A percentile compares a stretch with the other conserved stretches of the same genome.
phyloP scores from a whole-genome alignment of 2,888 invertebrate species.

The Tachystola acroxantha region DNA sequence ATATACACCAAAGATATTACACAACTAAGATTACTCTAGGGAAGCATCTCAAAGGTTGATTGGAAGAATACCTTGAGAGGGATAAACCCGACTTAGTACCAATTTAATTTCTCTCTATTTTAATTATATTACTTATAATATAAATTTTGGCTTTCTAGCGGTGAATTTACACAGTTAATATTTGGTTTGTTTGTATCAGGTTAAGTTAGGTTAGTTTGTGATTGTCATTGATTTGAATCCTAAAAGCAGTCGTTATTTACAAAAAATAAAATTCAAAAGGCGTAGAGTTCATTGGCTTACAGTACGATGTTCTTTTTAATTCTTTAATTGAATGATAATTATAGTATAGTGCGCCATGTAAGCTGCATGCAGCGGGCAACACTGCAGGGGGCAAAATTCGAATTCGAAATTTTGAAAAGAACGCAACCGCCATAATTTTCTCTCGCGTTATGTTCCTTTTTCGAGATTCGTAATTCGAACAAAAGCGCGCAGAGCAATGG shows the following conservation, averaged over 20 bases:
- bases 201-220: too few species aligned
- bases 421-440: constrained; percentile 64
- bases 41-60: too few species aligned
- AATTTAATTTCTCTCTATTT: too few species aligned
- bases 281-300: background rate
- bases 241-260: background rate
- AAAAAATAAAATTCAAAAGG: constrained; percentile 7
- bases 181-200: too few species aligned
- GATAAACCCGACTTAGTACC: too few species aligned
- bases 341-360: constrained; percentile 35
- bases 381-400: constrained; percentile 48
- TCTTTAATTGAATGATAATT: constrained; percentile 61
- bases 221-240: too few species aligned
- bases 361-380: constrained; percentile 37
- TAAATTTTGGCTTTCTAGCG: too few species aligned
- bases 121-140: too few species aligned
- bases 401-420: constrained; percentile 57
- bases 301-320: constrained; percentile 46
- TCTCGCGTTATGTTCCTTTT: constrained; percentile 65
- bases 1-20: too few species aligned
- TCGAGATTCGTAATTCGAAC: constrained; percentile 72
- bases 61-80: too few species aligned
- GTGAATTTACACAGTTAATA: too few species aligned
- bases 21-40: too few species aligned
- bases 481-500: constrained; percentile 72